Base-by-base conservation (phyloP, 1,140 invertebrate genomes). In the Drosophila ohnishii region DNA sequence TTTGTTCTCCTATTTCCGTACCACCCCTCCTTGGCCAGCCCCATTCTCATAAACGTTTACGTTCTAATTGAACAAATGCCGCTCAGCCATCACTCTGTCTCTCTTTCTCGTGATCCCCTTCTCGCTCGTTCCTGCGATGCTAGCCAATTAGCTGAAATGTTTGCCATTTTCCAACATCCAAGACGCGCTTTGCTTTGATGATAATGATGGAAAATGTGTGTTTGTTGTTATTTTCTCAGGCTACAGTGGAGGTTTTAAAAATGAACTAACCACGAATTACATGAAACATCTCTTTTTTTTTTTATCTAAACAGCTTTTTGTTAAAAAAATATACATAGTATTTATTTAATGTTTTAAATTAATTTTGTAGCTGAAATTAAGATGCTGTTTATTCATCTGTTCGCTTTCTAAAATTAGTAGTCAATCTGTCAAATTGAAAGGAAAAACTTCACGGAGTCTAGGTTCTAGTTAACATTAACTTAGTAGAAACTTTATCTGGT, bases 51-150 rank as follows among this genome's bases (percentile, higher is more conserved):
- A 58, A 69, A 58, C 64, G 56, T 64, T 79, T 76, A 47, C 79
- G 64, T 87, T 87, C 79, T 87, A 87, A 86, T 87, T 86, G 83
- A 79, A 82, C 59, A 86, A 78, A 78, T 66, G 70, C 53, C 50
- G 60, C 56, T 37, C 28, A 32, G 60, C 30, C 59, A 14, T 57
- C 40, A 39, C 2, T 39, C 13, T 16, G 16, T 55, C 22, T 58
- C n/a, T 39, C 6, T 22, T 32, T 16, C 28, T 39, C 58, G 10
- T 10, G 5, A 34, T 66, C 16, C 47, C 28, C 28, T 40, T 35
- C 19, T 42, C 35, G 62, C 14, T 70, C 3, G 32, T 35, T 28
- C 40, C 9, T 28, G 34, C 34, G 28, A 42, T 39, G 50, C n/a
- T 45, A 25, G 56, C 74, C 74, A 77, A 76, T 76, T 77, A 76